A percentile compares a stretch with the other conserved stretches of the same genome.
These are phyloP conservation scores for Choristoneura fumiferana DNA, from an alignment of 1,140 invertebrate genomes.

Conservation along the genomic window DNA sequence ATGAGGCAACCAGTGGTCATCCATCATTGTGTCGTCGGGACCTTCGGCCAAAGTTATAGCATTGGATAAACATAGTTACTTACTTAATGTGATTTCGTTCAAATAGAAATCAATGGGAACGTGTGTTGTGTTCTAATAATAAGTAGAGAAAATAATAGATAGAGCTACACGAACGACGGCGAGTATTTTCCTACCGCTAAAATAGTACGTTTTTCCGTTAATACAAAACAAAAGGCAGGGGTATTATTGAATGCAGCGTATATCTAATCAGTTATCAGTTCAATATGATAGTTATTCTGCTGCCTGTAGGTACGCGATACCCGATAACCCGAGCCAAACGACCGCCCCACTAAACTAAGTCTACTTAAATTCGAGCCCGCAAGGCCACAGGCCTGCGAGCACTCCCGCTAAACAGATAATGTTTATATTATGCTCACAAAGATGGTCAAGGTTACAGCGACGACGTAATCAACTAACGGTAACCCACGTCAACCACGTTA, in stretches of 20 bases:
- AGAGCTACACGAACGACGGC: no score
- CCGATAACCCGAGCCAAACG: conserved; percentile 1
- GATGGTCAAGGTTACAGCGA: conserved; percentile 58
- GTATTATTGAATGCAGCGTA: conserved; percentile 58
- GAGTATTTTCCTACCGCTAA: no score
- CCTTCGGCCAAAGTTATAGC: conserved; percentile 2
- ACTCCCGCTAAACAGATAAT: conserved; percentile 35
- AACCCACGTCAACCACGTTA: conserved; percentile 21
- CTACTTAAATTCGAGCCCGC: conserved; percentile 19
- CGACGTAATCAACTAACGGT: conserved; percentile 49
- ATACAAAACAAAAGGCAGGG: conserved; percentile 25
- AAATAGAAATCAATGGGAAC: no score
- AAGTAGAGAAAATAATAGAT: no score
- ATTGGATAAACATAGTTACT: neutral
- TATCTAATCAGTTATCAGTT: conserved; percentile 71
- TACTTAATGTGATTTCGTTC: conserved; percentile 1
- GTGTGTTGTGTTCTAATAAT: no score
- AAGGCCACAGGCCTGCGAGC: neutral
- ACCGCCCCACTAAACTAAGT: neutral
- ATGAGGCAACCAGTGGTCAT: neutral
- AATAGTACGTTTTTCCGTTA: no score
- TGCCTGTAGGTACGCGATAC: conserved; percentile 44
- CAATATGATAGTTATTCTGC: conserved; percentile 66
- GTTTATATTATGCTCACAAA: conserved; percentile 40
- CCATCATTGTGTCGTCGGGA: conserved; percentile 1